Base-by-base conservation (phyloP, 2,888 invertebrate genomes). In the Coenonympha glycerion region DNA sequence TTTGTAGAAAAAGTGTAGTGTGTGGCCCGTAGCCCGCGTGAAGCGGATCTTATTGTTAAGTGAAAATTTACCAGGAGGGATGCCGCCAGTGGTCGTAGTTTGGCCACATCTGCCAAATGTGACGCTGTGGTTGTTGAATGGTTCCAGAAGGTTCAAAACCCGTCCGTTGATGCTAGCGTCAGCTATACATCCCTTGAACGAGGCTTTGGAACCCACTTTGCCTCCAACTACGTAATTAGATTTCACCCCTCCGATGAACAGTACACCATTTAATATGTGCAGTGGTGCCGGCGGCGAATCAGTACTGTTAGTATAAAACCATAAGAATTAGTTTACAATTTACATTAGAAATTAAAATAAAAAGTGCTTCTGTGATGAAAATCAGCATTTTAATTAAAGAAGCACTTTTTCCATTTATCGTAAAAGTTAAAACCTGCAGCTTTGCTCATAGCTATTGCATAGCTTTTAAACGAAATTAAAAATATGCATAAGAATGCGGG, bases 151-250 rank as follows among this genome's bases (percentile, higher is more conserved):
- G 58, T 76, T 81, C 18, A 85, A 68, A 28, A 82, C 72, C 50
- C 90, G 89, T 1, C 94, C 94, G 71, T 98, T 97, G 45, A 98
- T 83, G 0, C 95, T 96, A 1, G 95, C 93, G 74, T 99, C 98
- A 0, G 95, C 96, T 34, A 99, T 92, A 77, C 99, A 99, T 1
- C 99, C 99, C 19, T 90, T 86, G 71, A 97, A 96, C 3, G 93
- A 90, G 3, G 85, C 82, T 41, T 88, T 83, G 1, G 90, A 88
- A 4, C 90, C 90, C 0, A 90, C 74, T 6, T 87, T 88, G 3
- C 89, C 89, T 2, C 87, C 80, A 0, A 90, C 81, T 4, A 86
- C 79, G 54, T 89, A 89, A 6, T 85, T 85, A 0, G 87, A 83
- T 2, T 95, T 94, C 1, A 95, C 78, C 1, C 96, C 96, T n/a